Conservation (phyloP, 2,888 invertebrate species). For the Hypomecis punctinalis region DNA sequence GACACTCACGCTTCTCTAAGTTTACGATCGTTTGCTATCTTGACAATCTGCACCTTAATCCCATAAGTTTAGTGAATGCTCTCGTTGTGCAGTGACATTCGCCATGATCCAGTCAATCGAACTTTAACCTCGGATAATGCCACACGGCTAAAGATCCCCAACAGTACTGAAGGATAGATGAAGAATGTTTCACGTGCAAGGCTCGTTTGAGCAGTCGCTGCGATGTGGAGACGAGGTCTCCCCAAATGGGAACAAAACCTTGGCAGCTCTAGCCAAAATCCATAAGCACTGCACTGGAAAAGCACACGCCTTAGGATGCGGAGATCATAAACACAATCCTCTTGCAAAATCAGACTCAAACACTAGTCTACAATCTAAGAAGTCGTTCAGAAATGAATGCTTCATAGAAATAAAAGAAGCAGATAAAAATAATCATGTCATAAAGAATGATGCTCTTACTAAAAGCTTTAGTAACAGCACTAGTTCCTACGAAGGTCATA, state of each 20-base stretch:
- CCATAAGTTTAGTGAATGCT: constrained; percentile 60
- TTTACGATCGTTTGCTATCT: constrained; percentile 55
- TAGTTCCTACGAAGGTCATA: constrained; percentile 87
- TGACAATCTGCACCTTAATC: constrained; percentile 67
- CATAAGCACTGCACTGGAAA: constrained; percentile 91
- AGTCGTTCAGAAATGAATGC: constrained; percentile 72
- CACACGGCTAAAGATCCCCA: constrained; percentile 59
- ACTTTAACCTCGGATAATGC: constrained; percentile 71
- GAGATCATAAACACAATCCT: constrained; percentile 78
- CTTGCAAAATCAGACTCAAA: constrained; percentile 79
- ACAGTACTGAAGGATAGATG: constrained; percentile 60
- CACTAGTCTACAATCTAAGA: constrained; percentile 75
- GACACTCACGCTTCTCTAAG: constrained; percentile 53
- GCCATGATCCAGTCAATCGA: constrained; percentile 64
- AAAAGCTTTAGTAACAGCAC: constrained; percentile 86
- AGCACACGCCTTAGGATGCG: constrained; percentile 90
- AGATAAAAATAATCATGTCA: constrained; percentile 60
- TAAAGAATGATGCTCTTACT: constrained; percentile 66
- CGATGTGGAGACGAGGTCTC: constrained; percentile 80
- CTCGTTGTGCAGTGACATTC: constrained; percentile 71
- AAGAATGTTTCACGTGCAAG: constrained; percentile 83
- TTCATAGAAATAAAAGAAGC: constrained; percentile 78
- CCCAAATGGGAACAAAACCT: constrained; percentile 78
- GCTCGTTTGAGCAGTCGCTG: constrained; percentile 85
- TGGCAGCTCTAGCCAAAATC: constrained; percentile 83